Base-by-base conservation (phyloP, 2,888 invertebrate species). In the Lasius platythorax region DNA sequence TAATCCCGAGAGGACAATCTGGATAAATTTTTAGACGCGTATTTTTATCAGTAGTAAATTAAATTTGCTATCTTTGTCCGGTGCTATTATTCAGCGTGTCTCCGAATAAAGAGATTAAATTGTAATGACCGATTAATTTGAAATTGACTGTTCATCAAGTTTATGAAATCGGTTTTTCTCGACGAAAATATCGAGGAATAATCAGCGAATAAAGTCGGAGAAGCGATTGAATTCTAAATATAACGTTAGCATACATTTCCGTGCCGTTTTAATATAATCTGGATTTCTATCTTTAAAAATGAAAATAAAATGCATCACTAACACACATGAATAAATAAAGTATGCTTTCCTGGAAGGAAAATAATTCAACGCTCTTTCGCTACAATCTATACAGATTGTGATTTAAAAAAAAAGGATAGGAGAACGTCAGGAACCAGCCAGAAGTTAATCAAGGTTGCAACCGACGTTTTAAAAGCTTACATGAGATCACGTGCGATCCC, bases 381-480 rank as follows among this genome's bases (percentile, higher is more conserved):
- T 40, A 37, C 50, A 15, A 50, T 33, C 9, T 73, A 43, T n/a
- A 28, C 0, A 33, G 1, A 2, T 12, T 66, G 50, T 28, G 28
- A 28, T 37, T 12, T 33, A 63, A 8, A 66, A 8, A 28, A 28
- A 8, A n/a, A 30, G 15, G 6, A 46, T 18, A 30, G 4, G 8
- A 58, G n/a, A 43, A n/a, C 4, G 50, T 18, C 30, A 15, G 2
- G 1, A 15, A 6, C 33, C 58, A 70, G 43, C 12, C 23, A n/a
- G 46, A 33, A 28, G n/a, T 70, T 53, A 72, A 70, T 58, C 33
- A 78, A 79, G 72, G 28, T 23, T 72, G 61, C 43, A 9, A 70
- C n/a, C 11, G 33, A 70, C 33, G 46, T 43, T 68, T 30, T 43
- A 70, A 9, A 70, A 70, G 58, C 50, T 72, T 72, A 72, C 11